These are phyloP conservation scores for Glyptemys insculpta DNA, from an alignment of 2,797 vertebrate species.

Conservation along the genomic window DNA sequence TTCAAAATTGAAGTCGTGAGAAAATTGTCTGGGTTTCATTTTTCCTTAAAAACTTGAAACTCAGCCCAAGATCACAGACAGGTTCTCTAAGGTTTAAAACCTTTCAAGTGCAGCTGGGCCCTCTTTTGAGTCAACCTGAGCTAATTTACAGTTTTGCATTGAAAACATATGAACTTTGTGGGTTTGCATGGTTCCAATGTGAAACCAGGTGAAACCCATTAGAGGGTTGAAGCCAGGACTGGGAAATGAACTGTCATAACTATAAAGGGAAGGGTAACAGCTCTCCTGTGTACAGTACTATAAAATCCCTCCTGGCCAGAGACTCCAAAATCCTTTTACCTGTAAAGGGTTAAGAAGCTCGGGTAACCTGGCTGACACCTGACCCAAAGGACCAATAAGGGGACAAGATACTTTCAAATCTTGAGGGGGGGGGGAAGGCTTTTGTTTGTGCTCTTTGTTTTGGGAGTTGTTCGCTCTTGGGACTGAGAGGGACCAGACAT, in stretches of 20 bases:
- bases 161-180: background rate
- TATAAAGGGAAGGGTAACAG: too few relatives aligned
- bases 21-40: background rate
- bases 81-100: conserved; percentile 26
- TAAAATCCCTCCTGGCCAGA: too few relatives aligned
- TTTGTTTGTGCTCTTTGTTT: too few relatives aligned
- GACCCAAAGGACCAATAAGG: too few relatives aligned
- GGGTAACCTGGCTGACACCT: too few relatives aligned
- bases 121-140: conserved; percentile 15
- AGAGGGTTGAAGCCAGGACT: background rate
- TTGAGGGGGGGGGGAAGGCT: too few relatives aligned
- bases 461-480: too few relatives aligned
- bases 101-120: conserved; percentile 21
- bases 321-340: too few relatives aligned
- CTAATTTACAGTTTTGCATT: background rate
- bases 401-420: too few relatives aligned
- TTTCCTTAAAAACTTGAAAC: conserved; percentile 39
- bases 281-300: too few relatives aligned
- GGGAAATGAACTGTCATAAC: background rate
- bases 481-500: too few relatives aligned
- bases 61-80: conserved; percentile 22
- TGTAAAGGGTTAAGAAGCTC: too few relatives aligned
- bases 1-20: background rate
- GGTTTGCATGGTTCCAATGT: background rate
- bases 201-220: background rate